Evolutionary conservation across 2,888 invertebrate genomes (phyloP), one percentile per base, ranked within the genome.

Genomic region (Ommatoiulus sabulosus): DNA sequence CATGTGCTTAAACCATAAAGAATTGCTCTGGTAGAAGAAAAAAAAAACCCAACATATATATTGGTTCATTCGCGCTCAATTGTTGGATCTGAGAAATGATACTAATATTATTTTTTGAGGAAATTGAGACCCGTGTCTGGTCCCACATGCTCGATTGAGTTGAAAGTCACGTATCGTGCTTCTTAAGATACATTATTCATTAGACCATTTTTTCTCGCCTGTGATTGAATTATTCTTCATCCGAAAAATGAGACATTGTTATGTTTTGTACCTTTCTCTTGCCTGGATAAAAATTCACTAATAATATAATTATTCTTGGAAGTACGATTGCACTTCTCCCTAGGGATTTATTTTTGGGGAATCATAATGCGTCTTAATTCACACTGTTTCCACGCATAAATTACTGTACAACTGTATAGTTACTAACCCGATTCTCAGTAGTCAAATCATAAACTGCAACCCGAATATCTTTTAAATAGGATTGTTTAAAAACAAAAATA

Each of bases 1-100:
- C 63, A 63, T 63, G 63, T 63, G 63, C 63, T 63, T 63, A 63
- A 63, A 63, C 63, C 63, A 63, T 63, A 63, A 63, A 63, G 63
- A 63, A 63, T 63, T 63, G 63, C 63, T 63, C 5, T 63, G 20
- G 20, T 46, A 46, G 46, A 15, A 63, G 20, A 20, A 63, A 63
- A 63, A n/a, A n/a, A n/a, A n/a, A n/a, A n/a, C n/a, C n/a, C n/a
- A n/a, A 63, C 57, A 63, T 20, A 63, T 63, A 63, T 63, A 63
- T 63, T 63, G 63, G 20, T 63, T 63, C 63, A 63, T 63, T 63
- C 63, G 63, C 63, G 20, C 63, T 63, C 63, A n/a, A 63, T 63
- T 63, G 63, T 63, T 63, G 20, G 20, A 15, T 20, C 63, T 63
- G 5, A 63, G 63, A 63, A 63, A 20, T 63, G 63, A 63, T 63